These are phyloP conservation scores for Lycodopsis pacificus DNA, from an alignment of 2,797 vertebrate genomes.

Conservation along the genomic window DNA sequence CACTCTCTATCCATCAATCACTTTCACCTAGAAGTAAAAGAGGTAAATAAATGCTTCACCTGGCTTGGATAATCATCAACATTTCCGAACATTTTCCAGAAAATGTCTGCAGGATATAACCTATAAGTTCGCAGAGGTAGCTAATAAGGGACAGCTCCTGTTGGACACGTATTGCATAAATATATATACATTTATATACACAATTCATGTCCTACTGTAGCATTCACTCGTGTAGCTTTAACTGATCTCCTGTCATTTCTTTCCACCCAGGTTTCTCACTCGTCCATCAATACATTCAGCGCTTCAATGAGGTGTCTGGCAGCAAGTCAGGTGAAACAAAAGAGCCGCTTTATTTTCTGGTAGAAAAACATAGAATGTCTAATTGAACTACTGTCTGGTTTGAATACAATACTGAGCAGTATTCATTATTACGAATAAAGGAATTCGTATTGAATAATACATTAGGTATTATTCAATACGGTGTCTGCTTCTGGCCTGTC, in stretches of 20 bases:
- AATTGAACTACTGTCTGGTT: slow-evolving; percentile 4
- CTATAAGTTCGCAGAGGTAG: slow-evolving; percentile 18
- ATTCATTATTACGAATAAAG: slow-evolving; percentile 41
- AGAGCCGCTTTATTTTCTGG: slow-evolving; percentile 7
- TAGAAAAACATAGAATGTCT: slow-evolving; percentile 11
- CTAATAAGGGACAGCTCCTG: neutral
- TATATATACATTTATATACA: fast-evolving
- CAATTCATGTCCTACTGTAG: slow-evolving; percentile 4
- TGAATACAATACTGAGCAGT: slow-evolving; percentile 5
- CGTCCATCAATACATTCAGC: slow-evolving; percentile 80
- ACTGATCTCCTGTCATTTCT: slow-evolving; percentile 35
- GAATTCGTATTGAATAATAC: slow-evolving; percentile 43
- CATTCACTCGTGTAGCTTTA: neutral
- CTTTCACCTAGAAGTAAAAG: neutral
- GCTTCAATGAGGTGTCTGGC: slow-evolving; percentile 80
- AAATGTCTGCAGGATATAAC: slow-evolving; percentile 1
- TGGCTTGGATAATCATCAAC: neutral
- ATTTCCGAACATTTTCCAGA: no score
- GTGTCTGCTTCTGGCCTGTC: slow-evolving; percentile 34
- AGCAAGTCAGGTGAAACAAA: slow-evolving; percentile 75
- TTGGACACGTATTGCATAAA: neutral
- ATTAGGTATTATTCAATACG: slow-evolving; percentile 45
- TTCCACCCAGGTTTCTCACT: slow-evolving; percentile 71
- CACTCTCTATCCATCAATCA: neutral
- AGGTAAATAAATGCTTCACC: neutral